Base-by-base conservation (phyloP, 2,888 invertebrate species). In the Dysmachus trigonus region DNA sequence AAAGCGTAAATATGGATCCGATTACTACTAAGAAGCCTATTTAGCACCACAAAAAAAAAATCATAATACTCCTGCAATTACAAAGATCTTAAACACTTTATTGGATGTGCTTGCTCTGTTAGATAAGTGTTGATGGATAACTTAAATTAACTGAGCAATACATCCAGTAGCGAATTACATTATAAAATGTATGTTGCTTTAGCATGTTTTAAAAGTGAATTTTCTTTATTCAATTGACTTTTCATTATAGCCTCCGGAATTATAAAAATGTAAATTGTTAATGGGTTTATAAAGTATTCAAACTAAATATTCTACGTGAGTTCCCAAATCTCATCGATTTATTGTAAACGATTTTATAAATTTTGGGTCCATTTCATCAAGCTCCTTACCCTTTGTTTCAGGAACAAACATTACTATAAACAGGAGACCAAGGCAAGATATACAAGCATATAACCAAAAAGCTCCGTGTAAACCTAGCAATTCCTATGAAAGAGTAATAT, bases 381-480 rank as follows among this genome's bases (percentile, higher is more conserved):
- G 93, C 90, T 97, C 97, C 89, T 95, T 95, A 0, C 98, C 98
- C 91, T 97, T 97, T 4, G 98, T 98, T 92, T 98, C 98, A 0
- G 98, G 98, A 8, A 98, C 96, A 90, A 95, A 96, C 90, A 96
- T 95, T 2, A 96, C 95, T 1, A 97, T 96, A 91, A 97, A 98
- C 90, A 97, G 95, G 13, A 97, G 93, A 22, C 97, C 96, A 31
- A 96, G 94, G 0, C 97, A 94, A 76, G 97, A 96, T 90, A 97
- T 95, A 85, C 95, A 95, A 0, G 97, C 96, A 91, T 97, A 98
- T 88, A 98, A 93, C 96, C 97, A 97, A 92, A 98, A 98, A 1
- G 97, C 96, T 0, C 97, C 97, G 90, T 96, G 95, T 41, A 96
- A 92, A 0, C 96, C 96, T 35, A 97, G 92, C 79, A 94, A 92